phyloP scores from a whole-genome alignment of 2,888 invertebrate species.

The Nymphalis polychloros region DNA sequence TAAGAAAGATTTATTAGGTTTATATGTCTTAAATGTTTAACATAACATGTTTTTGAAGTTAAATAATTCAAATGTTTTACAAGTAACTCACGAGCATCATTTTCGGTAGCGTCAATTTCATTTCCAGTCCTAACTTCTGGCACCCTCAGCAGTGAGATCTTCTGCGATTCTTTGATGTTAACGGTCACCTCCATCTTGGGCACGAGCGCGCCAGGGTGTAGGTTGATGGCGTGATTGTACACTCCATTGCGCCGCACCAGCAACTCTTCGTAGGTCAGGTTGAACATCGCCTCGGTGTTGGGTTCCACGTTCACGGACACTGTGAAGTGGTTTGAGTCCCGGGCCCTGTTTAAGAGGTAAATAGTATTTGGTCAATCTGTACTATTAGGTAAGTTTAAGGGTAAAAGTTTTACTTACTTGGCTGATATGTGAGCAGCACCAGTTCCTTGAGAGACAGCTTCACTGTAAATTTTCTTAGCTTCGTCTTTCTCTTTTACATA shows the following conservation, averaged over 20 bases:
- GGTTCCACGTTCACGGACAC: slow-evolving; percentile 86
- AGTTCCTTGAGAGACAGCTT: slow-evolving; percentile 82
- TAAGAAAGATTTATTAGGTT: too few species aligned
- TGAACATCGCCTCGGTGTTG: slow-evolving; percentile 83
- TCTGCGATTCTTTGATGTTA: slow-evolving; percentile 83
- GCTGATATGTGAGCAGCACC: slow-evolving; percentile 83
- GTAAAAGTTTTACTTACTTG: slow-evolving; percentile 50
- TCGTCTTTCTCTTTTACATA: slow-evolving; percentile 85
- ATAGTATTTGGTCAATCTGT: not conserved
- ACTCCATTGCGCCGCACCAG: slow-evolving; percentile 83
- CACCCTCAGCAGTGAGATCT: slow-evolving; percentile 82
- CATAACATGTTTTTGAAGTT: too few species aligned
- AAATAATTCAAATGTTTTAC: too few species aligned
- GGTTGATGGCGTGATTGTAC: slow-evolving; percentile 86
- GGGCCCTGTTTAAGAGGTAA: slow-evolving; percentile 69
- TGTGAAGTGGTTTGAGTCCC: slow-evolving; percentile 86
- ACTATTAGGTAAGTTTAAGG: too few species aligned
- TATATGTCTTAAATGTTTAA: too few species aligned
- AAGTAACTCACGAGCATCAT: slow-evolving; percentile 65
- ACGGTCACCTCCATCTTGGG: slow-evolving; percentile 84
- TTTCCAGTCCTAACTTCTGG: slow-evolving; percentile 85
- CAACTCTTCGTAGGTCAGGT: slow-evolving; percentile 87
- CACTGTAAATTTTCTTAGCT: slow-evolving; percentile 80
- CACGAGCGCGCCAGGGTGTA: slow-evolving; percentile 85
- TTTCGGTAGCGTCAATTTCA: slow-evolving; percentile 80